Conservation (phyloP, 1,140 invertebrate species). For the Drusus annulatus region DNA sequence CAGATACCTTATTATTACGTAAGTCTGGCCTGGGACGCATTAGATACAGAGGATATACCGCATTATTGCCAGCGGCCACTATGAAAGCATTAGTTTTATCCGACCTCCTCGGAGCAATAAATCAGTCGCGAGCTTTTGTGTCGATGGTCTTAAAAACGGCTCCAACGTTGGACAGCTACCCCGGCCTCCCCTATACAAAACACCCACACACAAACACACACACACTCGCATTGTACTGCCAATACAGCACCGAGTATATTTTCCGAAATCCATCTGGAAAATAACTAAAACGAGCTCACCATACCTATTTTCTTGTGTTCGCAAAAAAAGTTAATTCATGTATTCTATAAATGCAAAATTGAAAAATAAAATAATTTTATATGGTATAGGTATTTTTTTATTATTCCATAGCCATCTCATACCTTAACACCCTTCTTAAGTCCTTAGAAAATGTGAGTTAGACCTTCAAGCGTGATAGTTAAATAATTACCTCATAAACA, state of each 20-base stretch:
- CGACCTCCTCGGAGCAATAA: slow-evolving; percentile 57
- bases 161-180: slow-evolving; percentile 55
- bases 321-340: too few relatives aligned
- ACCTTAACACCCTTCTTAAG: too few relatives aligned
- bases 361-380: too few relatives aligned
- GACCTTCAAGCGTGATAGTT: neutral
- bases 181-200: slow-evolving; percentile 36
- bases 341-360: too few relatives aligned
- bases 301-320: too few relatives aligned
- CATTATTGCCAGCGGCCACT: slow-evolving; percentile 59
- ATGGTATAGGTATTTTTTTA: too few relatives aligned
- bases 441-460: too few relatives aligned
- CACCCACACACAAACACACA: neutral
- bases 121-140: slow-evolving; percentile 59
- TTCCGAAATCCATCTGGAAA: slow-evolving; percentile 11
- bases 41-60: slow-evolving; percentile 57
- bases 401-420: too few relatives aligned
- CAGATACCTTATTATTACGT: slow-evolving; percentile 52
- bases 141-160: slow-evolving; percentile 60
- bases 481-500: slow-evolving; percentile 20
- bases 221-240: neutral
- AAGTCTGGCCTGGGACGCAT: slow-evolving; percentile 42
- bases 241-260: neutral
- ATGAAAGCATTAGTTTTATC: slow-evolving; percentile 60
- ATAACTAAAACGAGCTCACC: neutral